These are phyloP conservation scores for Lypha dubia DNA, from an alignment of 2,888 invertebrate species.

Conservation along the genomic window DNA sequence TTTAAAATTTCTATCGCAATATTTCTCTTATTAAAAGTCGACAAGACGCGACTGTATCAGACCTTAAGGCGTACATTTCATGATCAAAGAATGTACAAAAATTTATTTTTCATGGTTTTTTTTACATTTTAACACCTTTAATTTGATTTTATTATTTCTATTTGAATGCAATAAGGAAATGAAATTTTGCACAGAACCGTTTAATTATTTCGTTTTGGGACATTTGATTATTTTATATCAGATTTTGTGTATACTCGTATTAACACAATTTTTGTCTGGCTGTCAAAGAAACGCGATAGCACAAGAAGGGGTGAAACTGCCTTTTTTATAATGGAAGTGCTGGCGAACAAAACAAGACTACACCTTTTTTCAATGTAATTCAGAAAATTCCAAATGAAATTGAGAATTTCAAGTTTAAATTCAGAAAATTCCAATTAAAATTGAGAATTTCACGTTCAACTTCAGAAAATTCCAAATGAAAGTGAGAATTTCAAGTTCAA, in stretches of 20 bases:
- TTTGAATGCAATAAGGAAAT: constrained; percentile 24
- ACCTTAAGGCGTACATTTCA: constrained; percentile 61
- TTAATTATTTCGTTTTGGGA: constrained; percentile 36
- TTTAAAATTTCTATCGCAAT: constrained; percentile 20
- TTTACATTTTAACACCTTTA: constrained; percentile 49
- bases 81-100: constrained; percentile 44
- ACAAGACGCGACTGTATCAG: constrained; percentile 12
- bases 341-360: no score
- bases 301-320: no score
- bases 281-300: no score
- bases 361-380: no score
- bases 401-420: no score
- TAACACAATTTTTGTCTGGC: no score
- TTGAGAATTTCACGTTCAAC: no score
- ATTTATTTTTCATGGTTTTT: constrained; percentile 25
- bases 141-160: not conserved
- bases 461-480: no score
- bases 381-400: no score
- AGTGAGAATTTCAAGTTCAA: no score
- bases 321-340: no score
- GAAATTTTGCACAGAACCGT: constrained; percentile 21
- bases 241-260: not conserved
- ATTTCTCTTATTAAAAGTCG: constrained; percentile 29
- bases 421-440: no score
- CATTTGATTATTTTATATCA: not conserved